Evolutionary conservation across 2,797 vertebrate species (phyloP), one percentile per base, ranked within the genome.

Genomic region (Sciurus carolinensis): DNA sequence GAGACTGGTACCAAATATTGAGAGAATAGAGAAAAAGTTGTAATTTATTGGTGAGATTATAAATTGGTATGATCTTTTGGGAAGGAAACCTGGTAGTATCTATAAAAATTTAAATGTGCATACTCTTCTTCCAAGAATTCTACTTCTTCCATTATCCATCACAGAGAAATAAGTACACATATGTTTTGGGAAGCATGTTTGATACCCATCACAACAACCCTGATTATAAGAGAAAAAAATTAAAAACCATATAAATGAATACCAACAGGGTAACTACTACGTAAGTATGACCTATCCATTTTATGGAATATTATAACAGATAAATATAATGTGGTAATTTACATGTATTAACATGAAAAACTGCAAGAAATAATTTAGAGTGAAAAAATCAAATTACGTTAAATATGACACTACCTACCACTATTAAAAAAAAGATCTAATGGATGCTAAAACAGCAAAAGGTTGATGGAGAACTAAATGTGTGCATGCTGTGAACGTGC

Each of bases 81-180:
- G 22, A 85, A 76, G 72, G 30, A 87, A 96, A 79, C 22, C 30
- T 82, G 36, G 26, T 26, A 83, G 73, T 80, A 64, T 57, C 71
- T 93, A 85, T 28, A 57, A 92, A 90, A 90, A 96, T 36, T 64
- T 88, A 90, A 87, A 95, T 44, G 36, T 86, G 12, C 39, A 90
- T 73, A 33, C 36, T 75, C 20, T 86, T 81, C 59, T 62, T 90
- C 85, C 28, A 69, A 71, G n/a, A 69, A 90, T 90, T 89, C 62
- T 67, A 39, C 59, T 94, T 66, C 36, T 75, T 67, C 62, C 12
- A 75, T 50, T 87, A 83, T 24, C 87, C 30, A 71, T 14, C 39
- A 84, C 1, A 84, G 18, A 97, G 36, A 69, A 95, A 62, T 36
- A 36, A n/a, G 18, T 28, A 54, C 20, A 64, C 8, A 62, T 1